Base-by-base conservation (phyloP, 1,140 invertebrate genomes). In the Drosophila orena region DNA sequence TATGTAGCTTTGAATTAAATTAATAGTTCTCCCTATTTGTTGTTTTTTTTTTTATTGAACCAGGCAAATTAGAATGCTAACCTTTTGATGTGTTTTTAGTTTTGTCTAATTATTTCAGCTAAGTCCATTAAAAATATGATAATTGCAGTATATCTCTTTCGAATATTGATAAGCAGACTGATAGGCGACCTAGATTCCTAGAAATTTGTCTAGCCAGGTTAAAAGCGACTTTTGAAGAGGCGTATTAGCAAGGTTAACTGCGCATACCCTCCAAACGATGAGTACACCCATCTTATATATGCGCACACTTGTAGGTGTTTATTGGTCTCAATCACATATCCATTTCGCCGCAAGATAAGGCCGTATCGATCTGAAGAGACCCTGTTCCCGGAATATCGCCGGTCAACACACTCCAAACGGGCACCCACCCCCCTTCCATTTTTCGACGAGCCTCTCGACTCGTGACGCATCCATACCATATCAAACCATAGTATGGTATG, bases 361-460 rank as follows among this genome's bases (percentile, higher is more conserved):
- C 35, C 15, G 37, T 57, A 70, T 71, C 65, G 68, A 70, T 70
- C 43, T 56, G 27, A 57, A 37, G 62, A 49, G 40, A 37, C 17
- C 17, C 8, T 12, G 22, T 59, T 35, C 30, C 24, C 17, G 17
- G 22, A 60, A 47, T 40, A 40, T 35, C 55, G 35, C 20, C 66
- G 66, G 66, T 70, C 66, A 70, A 70, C 64, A 70, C 66, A 70
- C 66, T 70, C 64, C 42, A 56, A 24, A 11, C 7, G 7, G 11
- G 64, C 37, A 64, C 43, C n/a, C n/a, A 44, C 37, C 50, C 59
- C 64, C 44, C 27, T 42, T 66, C 59, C 64, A 50, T 37, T 59
- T 42, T 14, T 8, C 37, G 52, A 68, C 68, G 65, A 71, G 68
- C 68, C 68, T 65, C 68, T 71, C 68, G 52, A 71, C 66, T 71